Evolutionary conservation across 2,113 vertebrate species (phyloP).

Genomic region (Megaceryle torquata): DNA sequence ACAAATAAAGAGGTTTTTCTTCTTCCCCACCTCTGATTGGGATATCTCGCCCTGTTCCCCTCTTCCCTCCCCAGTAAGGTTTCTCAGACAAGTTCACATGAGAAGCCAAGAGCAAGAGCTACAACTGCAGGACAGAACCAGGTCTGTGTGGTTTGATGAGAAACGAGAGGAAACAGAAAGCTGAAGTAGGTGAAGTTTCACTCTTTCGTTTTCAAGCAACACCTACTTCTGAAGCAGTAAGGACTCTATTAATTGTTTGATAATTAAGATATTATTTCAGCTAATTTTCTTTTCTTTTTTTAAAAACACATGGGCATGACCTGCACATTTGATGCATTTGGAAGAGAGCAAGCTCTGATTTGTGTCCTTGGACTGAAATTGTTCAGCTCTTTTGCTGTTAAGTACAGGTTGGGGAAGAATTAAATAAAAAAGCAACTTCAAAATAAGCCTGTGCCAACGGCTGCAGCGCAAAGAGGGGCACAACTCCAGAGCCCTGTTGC

Average conservation of each 20-base stretch:
- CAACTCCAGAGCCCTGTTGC: accelerated
- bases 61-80: neutral
- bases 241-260: neutral
- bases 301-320: accelerated
- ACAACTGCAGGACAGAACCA: neutral
- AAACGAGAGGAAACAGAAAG: neutral
- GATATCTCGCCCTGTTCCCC: neutral
- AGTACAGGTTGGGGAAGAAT: neutral
- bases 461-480: neutral
- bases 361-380: neutral
- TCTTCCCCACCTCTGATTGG: neutral
- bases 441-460: neutral
- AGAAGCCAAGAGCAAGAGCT: neutral
- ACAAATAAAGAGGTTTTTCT: neutral
- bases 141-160: neutral
- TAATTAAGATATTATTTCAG: neutral
- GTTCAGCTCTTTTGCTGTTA: neutral
- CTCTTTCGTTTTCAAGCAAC: neutral
- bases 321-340: accelerated
- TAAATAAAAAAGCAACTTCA: neutral
- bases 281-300: neutral
- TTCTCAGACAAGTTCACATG: neutral
- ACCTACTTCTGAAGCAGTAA: neutral
- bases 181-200: neutral
- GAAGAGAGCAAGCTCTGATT: neutral